Evolutionary conservation across 2,888 invertebrate species (phyloP).

Genomic region (Lithophane leautieri): DNA sequence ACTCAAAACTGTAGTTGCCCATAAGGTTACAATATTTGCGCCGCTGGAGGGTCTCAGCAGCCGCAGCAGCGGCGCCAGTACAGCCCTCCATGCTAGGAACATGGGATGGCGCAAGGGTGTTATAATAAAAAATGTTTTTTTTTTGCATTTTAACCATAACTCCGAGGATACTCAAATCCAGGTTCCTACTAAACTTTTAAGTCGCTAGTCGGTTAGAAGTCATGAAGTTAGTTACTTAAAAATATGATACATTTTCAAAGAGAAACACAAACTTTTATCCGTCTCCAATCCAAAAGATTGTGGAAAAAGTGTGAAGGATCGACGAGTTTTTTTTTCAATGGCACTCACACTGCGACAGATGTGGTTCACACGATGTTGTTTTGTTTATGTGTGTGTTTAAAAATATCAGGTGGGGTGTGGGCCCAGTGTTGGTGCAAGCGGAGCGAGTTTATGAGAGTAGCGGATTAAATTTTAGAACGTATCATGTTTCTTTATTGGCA

Average conservation of each 20-base stretch:
- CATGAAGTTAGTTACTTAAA: not conserved
- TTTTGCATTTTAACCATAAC: not conserved
- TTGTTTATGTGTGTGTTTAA: constrained; percentile 69
- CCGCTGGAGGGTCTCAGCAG: too few relatives aligned
- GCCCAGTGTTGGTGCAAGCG: constrained; percentile 22
- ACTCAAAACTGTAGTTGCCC: too few relatives aligned
- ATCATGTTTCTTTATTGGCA: too few relatives aligned
- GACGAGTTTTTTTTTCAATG: constrained; percentile 66
- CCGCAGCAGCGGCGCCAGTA: too few relatives aligned
- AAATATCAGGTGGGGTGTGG: constrained; percentile 65
- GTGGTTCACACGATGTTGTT: constrained; percentile 54
- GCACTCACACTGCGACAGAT: constrained; percentile 60
- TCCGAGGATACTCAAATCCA: not conserved
- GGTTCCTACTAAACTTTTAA: not conserved
- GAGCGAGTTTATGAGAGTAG: not conserved
- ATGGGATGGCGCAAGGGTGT: too few relatives aligned
- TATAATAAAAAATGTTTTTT: too few relatives aligned
- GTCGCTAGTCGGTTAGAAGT: not conserved
- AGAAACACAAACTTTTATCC: constrained; percentile 41
- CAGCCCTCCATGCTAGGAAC: too few relatives aligned
- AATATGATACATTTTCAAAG: constrained; percentile 28
- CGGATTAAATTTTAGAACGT: not conserved
- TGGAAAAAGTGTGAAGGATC: constrained; percentile 74
- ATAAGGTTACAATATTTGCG: too few relatives aligned
- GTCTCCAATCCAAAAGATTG: constrained; percentile 55